Evolutionary conservation across 2,797 vertebrate genomes (phyloP), one percentile per base, ranked within the genome.

Genomic region (Gallinago solitaria): DNA sequence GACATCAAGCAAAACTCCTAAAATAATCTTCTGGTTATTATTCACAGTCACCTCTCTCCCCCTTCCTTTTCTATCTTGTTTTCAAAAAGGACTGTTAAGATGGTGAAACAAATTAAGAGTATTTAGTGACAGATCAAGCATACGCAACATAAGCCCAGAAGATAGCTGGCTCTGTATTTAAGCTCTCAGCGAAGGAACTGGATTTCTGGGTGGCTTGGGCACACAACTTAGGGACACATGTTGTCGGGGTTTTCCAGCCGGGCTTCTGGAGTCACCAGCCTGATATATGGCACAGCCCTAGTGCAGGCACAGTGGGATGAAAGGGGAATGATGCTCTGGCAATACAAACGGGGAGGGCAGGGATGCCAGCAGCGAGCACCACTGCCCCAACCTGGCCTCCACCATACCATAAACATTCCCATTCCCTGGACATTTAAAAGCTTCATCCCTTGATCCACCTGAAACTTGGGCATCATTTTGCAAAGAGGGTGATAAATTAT

Each of bases 351-450:
- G 70, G 67, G 50, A 82, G 23, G 50, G 82, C 47, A 73, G 63
- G 33, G 61, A 69, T 0, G 6, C 11, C 0, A 0, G 33, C 64
- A 84, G 48, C 2, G 3, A 81, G 69, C 0, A 0, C 48, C 53
- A 14, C 0, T 1, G 39, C 17, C 16, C 2, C 60, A 83, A 70
- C 50, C 83, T 51, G 53, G 20, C 43, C 80, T 48, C 32, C 75
- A 39, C 56, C 45, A 1, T 19, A 33, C 5, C 54, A 27, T 18
- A 32, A 77, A 57, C 18, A 28, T 0, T 45, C 39, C 51, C 71
- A 64, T 41, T 60, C 74, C 73, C 56, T 41, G 48, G 16, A 12
- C 25, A 64, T 50, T 83, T 30, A 39, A 84, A 89, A 84, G 37
- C 41, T 77, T 60, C 3, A 1, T 70, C 64, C 53, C 83, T 71